A percentile compares a stretch with the other conserved stretches of the same genome.
These are phyloP conservation scores for Oryzias curvinotus DNA, from an alignment of 2,113 vertebrate genomes.

Conservation along the genomic window DNA sequence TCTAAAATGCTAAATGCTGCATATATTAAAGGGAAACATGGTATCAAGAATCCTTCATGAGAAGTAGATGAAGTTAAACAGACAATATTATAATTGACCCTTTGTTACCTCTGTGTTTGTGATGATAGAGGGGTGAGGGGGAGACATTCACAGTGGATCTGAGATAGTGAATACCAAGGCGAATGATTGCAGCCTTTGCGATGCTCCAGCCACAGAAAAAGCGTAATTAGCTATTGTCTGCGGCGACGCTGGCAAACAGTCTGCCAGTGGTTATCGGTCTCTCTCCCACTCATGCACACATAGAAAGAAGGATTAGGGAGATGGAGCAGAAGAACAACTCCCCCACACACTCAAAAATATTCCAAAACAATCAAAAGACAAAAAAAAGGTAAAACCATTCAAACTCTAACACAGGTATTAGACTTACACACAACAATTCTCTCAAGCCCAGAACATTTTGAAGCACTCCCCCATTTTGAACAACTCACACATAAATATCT, in stretches of 20 bases:
- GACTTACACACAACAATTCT: background rate
- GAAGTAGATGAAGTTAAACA: too few relatives aligned
- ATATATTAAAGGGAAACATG: too few relatives aligned
- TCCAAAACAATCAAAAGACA: background rate
- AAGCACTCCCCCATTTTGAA: background rate
- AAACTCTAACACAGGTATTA: background rate
- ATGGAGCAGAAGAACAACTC: background rate
- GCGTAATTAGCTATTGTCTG: slow-evolving; percentile 56
- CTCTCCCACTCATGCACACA: background rate
- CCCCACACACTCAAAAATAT: slow-evolving; percentile 6
- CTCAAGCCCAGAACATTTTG: slow-evolving; percentile 4
- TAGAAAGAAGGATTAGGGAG: background rate
- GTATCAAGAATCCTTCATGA: too few relatives aligned
- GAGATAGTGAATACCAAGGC: slow-evolving; percentile 19
- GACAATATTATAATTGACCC: too few relatives aligned
- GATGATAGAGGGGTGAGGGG: too few relatives aligned
- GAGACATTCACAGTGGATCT: background rate
- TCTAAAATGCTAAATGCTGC: too few relatives aligned
- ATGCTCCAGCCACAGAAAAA: slow-evolving; percentile 39
- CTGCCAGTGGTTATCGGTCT: slow-evolving; percentile 6
- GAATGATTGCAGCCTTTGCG: slow-evolving; percentile 53
- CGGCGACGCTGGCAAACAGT: background rate
- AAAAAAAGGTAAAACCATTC: background rate
- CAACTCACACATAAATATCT: background rate
- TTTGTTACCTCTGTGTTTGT: too few relatives aligned